Evolutionary conservation across 1,140 invertebrate genomes (phyloP), one percentile per base, ranked within the genome.

Genomic region (Colletes gigas): DNA sequence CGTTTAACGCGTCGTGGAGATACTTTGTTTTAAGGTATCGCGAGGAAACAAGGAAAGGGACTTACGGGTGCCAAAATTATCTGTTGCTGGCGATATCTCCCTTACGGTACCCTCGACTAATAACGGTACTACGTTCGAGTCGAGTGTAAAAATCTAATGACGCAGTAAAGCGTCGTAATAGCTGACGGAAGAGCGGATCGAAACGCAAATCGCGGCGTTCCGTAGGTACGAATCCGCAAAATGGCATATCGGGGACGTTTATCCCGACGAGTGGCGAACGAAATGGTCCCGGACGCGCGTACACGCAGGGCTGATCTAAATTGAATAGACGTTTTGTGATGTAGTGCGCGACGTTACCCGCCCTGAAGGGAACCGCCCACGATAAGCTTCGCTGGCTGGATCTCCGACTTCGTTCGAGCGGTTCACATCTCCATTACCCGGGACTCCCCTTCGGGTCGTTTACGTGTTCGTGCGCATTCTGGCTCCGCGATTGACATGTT

Each of bases 271-370:
- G 55, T 60, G 66, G 65, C 74, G 69, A 72, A 50, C 59, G 66
- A 65, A 72, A 75, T 55, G 60, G 39, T 74, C 41, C 65, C n/a
- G 44, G 12, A 50, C 65, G 65, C 65, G 44, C 15, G 8, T 39
- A 44, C 73, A 39, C 50, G n/a, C 52, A 3, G 21, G 67, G 9
- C 77, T 85, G 81, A 87, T 87, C 84, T 84, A 86, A 86, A 86
- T 86, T 84, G 84, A 86, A 86, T 84, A 82, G 84, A 73, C 83
- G 30, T 73, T 81, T 82, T 47, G 83, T 63, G 83, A 84, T 68
- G 59, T 73, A 82, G 52, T 73, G 55, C 65, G 68, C 71, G 75
- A 78, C 67, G 30, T 68, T 81, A 50, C 52, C 65, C 41, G 62
- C 39, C 44, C 59, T 19, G 76, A 21, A 86, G 83, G 72, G 76